phyloP scores from a whole-genome alignment of 2,797 vertebrate genomes.

The Hirundo rustica region DNA sequence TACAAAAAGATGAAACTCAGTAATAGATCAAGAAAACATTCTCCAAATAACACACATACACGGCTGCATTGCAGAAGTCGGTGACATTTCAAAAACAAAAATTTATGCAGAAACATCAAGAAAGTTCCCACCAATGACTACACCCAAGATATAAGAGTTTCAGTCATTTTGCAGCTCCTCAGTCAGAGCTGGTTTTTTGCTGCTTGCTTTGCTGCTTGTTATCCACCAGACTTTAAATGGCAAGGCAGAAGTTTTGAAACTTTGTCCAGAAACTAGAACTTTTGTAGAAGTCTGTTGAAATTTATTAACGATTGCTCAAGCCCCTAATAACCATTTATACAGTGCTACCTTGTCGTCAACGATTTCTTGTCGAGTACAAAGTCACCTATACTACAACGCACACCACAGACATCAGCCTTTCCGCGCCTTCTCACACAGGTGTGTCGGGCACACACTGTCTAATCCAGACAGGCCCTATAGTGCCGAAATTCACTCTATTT shows the following conservation, averaged over 20 bases:
- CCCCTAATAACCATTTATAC: neutral
- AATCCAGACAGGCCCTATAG: fast-evolving
- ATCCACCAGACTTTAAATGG: neutral
- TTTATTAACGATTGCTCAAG: neutral
- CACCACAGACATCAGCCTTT: neutral
- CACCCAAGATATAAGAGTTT: fast-evolving
- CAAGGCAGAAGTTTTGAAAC: neutral
- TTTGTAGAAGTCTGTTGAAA: neutral
- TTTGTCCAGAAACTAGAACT: neutral
- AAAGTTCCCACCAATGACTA: neutral
- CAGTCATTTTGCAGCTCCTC: neutral
- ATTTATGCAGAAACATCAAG: neutral
- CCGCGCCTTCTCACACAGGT: neutral
- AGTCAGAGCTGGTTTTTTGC: fast-evolving
- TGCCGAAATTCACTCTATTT: fast-evolving
- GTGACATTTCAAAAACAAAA: neutral
- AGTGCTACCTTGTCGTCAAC: neutral
- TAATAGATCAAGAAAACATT: neutral
- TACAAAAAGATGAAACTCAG: slow-evolving; percentile 52
- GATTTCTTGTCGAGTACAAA: neutral
- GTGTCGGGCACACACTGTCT: neutral
- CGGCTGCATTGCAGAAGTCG: neutral
- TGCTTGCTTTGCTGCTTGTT: neutral
- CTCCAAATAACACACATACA: neutral
- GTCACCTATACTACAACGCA: fast-evolving